Base-by-base conservation (phyloP, 2,888 invertebrate species). In the Agonum fuliginosum region DNA sequence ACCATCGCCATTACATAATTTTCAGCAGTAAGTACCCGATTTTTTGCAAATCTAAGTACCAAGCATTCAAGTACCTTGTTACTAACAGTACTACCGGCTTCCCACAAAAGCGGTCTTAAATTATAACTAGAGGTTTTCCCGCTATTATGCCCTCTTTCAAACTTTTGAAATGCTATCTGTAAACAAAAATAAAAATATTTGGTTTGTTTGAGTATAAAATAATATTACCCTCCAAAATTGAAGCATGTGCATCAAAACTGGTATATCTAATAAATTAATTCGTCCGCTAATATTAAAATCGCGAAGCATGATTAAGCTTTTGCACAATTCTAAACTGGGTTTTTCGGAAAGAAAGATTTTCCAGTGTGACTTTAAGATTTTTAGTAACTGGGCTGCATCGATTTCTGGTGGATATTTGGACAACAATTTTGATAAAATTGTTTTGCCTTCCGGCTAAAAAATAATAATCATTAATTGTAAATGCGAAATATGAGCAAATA, bases 51-150 rank as follows among this genome's bases (percentile, higher is more conserved):
- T 80, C 93, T 87, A 81, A 92, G 87, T 80, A 93, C 91, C 75
- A 93, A 86, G 83, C 92, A 91, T 88, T 93, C 93, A 80, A 93
- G 89, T 70, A 94, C 94, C 88, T 93, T 94, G 87, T 93, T 94
- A 86, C 92, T 92, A 78, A 93, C 93, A 81, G 89, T 91, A 82
- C 91, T 89, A 19, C 92, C 90, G 34, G 93, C 93, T 84, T 93
- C 92, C 91, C 92, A 89, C 79, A 93, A 86, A 81, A 91, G 89
- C 80, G 91, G 90, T 85, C 90, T 87, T 82, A 93, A 87, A 82
- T 91, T 88, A 85, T 92, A 92, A 80, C 91, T 91, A 46, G 90
- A 91, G 0, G 91, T 90, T 86, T 90, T 91, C 3, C 89, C 88
- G 69, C 88, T 87, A 80, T 88, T 86, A 80, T 88, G 87, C 30